These are phyloP conservation scores for Ferdinandea cuprea DNA, from an alignment of 2,888 invertebrate species.

Conservation along the genomic window DNA sequence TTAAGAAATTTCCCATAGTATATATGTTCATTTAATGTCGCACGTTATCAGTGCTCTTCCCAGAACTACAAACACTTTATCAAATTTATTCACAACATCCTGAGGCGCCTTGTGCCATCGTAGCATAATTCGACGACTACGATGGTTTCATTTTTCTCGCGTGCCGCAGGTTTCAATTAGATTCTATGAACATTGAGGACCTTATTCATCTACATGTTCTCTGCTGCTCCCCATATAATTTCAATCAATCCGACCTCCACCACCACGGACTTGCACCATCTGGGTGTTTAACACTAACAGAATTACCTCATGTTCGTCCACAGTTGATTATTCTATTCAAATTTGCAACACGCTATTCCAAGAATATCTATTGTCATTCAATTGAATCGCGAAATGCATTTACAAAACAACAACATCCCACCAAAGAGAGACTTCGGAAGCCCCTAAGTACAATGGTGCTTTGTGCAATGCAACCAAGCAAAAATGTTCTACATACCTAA, in stretches of 20 bases:
- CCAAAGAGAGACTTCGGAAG: too few relatives aligned
- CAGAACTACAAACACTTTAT: too few relatives aligned
- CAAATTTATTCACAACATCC: too few relatives aligned
- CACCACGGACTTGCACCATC: background rate
- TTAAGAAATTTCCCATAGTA: too few relatives aligned
- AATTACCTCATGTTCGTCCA: background rate
- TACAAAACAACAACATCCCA: background rate
- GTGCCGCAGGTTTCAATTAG: background rate
- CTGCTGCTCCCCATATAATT: background rate
- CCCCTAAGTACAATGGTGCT: background rate
- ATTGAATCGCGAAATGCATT: constrained; percentile 45
- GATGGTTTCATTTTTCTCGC: too few relatives aligned
- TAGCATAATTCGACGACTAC: too few relatives aligned
- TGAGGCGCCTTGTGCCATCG: too few relatives aligned
- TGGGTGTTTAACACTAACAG: background rate
- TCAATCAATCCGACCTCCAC: background rate
- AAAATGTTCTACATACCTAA: constrained; percentile 85
- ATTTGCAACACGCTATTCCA: background rate
- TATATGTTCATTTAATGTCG: too few relatives aligned
- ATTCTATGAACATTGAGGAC: background rate
- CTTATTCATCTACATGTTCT: background rate
- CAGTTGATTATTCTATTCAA: constrained; percentile 33
- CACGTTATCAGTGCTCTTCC: too few relatives aligned
- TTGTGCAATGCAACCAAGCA: background rate
- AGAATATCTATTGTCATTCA: background rate